Conservation (phyloP, 2,113 vertebrate genomes). For the Rostratula benghalensis region DNA sequence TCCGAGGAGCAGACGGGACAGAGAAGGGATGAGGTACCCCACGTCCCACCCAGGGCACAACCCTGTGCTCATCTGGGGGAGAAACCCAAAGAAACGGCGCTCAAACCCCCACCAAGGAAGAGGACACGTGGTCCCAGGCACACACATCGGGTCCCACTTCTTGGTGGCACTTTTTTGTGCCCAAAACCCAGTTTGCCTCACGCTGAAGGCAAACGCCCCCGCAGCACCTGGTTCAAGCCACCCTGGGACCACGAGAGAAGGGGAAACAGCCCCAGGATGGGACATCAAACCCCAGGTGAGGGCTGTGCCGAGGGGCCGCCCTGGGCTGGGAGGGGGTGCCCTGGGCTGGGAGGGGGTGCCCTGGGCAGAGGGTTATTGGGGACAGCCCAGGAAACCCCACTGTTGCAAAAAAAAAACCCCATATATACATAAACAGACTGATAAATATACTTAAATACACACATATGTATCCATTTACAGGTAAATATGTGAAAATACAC, state of each 20-base stretch:
- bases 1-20: not conserved
- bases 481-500: not conserved
- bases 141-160: rapidly evolving
- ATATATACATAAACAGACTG: rapidly evolving
- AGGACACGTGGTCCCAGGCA: not conserved
- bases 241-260: rapidly evolving
- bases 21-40: not conserved
- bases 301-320: not conserved
- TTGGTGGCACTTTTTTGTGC: rapidly evolving
- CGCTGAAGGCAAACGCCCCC: rapidly evolving
- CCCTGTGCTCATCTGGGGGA: rapidly evolving
- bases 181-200: rapidly evolving
- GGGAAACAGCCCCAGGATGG: rapidly evolving
- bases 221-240: rapidly evolving
- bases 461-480: rapidly evolving
- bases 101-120: rapidly evolving
- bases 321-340: no score
- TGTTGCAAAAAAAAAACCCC: rapidly evolving
- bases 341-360: rapidly evolving
- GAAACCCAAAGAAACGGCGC: rapidly evolving
- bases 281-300: rapidly evolving
- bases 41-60: rapidly evolving
- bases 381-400: not conserved
- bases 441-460: rapidly evolving
- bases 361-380: not conserved